Evolutionary conservation across 1,140 invertebrate genomes (phyloP), one percentile per base, ranked within the genome.

Genomic region (Trichoplusia ni): DNA sequence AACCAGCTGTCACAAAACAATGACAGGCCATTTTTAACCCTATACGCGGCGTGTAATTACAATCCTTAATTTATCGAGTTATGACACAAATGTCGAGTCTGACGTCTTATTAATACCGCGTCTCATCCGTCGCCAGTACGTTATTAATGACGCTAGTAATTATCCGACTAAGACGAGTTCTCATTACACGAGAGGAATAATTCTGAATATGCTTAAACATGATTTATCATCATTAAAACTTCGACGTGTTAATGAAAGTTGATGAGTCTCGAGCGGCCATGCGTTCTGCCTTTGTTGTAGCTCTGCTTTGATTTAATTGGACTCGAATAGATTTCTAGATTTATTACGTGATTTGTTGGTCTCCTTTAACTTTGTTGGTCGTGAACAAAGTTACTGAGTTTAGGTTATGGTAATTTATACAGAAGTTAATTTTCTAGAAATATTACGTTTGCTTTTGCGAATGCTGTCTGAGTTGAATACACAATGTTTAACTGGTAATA

Each of bases 201-300:
- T 59, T 71, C 68, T 68, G 69, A 73, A 70, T 69, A 70, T 71
- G 73, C 73, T 77, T 79, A 73, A 81, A 75, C 71, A 78, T 75
- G 69, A 86, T 88, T 79, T 76, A 79, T 88, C 85, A 82, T 82
- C 74, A 82, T 88, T 86, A 86, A 81, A 86, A 83, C 69, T 85
- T 85, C 69, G 73, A 76, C 67, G 67, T 72, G 63, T 60, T 82
- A 77, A 79, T 78, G 72, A 42, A 44, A 31, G 37, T 54, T 67
- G 59, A 46, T 44, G 51, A 44, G 58, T 56, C 42, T 47, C 53
- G 13, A 8, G 25, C 27, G 40, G 21, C 27, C 18, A 29, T 44
- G 35, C 23, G 46, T 49, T 54, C 23, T 18, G 27, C 18, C 35
- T 53, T 54, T 61, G 46, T 38, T n/a, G n/a, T n/a, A n/a, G n/a